These are phyloP conservation scores for Tubulanus polymorphus DNA, from an alignment of 2,888 invertebrate genomes.

Conservation along the genomic window DNA sequence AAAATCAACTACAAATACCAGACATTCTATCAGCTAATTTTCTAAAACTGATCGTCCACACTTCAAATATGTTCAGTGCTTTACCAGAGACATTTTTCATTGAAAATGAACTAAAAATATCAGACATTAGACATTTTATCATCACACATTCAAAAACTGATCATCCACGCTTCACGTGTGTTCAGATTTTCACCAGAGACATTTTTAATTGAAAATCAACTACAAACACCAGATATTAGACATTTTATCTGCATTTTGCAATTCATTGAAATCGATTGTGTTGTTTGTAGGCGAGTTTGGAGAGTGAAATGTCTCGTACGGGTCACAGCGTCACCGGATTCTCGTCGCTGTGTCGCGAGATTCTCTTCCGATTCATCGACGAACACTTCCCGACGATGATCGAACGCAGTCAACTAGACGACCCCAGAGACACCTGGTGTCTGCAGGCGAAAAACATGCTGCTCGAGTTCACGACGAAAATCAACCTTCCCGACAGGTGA, in stretches of 20 bases:
- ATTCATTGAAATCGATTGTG: background rate
- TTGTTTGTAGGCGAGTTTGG: conserved; percentile 37
- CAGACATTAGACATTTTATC: no score
- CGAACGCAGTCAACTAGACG: conserved; percentile 16
- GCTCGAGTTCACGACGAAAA: conserved; percentile 34
- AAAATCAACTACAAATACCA: no score
- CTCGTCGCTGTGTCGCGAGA: conserved; percentile 46
- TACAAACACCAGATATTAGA: no score
- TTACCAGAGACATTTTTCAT: no score
- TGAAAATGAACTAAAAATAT: no score
- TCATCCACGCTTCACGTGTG: no score
- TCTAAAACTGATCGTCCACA: no score
- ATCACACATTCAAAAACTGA: no score
- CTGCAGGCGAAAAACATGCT: conserved; percentile 40
- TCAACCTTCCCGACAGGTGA: conserved; percentile 43
- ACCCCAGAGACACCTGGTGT: conserved; percentile 38
- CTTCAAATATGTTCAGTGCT: no score
- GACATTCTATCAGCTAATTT: no score
- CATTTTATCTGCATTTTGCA: background rate
- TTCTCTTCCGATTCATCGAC: conserved; percentile 35
- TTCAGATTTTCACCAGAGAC: no score
- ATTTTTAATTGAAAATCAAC: no score
- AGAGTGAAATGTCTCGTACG: conserved; percentile 29
- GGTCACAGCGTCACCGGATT: conserved; percentile 33
- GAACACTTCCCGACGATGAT: conserved; percentile 39